phyloP scores from a whole-genome alignment of 2,888 invertebrate genomes.

The Machimus atricapillus region DNA sequence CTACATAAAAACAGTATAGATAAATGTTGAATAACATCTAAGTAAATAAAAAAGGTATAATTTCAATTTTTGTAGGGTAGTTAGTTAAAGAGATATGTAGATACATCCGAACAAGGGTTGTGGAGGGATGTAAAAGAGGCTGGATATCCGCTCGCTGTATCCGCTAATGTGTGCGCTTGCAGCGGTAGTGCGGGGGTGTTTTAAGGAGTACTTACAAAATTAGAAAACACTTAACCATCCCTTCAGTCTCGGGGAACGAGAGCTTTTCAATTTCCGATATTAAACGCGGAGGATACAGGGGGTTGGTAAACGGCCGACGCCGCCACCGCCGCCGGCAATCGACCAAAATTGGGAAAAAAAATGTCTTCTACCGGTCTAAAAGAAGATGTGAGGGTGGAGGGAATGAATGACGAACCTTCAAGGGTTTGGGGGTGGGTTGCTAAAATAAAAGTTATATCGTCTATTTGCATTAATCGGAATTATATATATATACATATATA shows the following conservation, averaged over 20 bases:
- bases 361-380: background rate
- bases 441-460: background rate
- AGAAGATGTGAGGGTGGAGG: background rate
- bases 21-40: too few relatives aligned
- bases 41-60: too few relatives aligned
- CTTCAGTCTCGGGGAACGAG: background rate
- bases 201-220: slow-evolving; percentile 19
- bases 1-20: too few relatives aligned
- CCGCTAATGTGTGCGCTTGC: background rate
- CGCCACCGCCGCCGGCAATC: background rate
- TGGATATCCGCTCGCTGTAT: background rate
- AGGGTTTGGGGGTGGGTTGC: background rate
- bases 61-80: too few relatives aligned
- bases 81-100: too few relatives aligned
- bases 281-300: background rate
- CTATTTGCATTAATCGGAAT: background rate
- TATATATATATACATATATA: too few relatives aligned
- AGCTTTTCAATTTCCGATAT: slow-evolving; percentile 26
- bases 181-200: background rate
- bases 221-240: slow-evolving; percentile 26
- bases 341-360: background rate
- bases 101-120: background rate
- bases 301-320: background rate
- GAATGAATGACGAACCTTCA: background rate
- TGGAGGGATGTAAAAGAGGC: too few relatives aligned